Conservation (phyloP, 2,797 vertebrate genomes). For the Pitangus sulphuratus region DNA sequence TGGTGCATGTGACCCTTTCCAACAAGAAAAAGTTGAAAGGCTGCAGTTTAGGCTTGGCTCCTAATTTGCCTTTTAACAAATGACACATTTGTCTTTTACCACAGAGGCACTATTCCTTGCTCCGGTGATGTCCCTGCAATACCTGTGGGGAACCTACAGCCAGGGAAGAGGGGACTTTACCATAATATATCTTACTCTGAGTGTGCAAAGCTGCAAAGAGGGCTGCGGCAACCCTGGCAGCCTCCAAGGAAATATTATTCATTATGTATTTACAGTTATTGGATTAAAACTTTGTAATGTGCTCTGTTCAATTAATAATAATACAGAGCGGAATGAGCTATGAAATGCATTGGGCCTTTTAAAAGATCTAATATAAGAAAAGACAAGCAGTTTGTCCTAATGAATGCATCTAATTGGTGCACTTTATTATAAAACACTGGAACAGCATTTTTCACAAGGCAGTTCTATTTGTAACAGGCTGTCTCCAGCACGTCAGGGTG, state of each 20-base stretch:
- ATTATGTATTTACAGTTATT: constrained; percentile 78
- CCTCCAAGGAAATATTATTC: constrained; percentile 73
- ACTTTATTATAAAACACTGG: constrained; percentile 84
- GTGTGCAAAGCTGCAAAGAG: not conserved
- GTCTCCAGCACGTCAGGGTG: constrained; percentile 78
- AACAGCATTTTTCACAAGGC: constrained; percentile 81
- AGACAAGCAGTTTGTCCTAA: constrained; percentile 84
- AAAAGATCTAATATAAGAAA: constrained; percentile 77
- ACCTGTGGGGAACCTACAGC: not conserved
- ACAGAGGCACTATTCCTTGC: not conserved
- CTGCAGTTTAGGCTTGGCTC: not conserved
- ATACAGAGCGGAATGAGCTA: constrained; percentile 63
- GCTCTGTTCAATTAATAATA: constrained; percentile 81
- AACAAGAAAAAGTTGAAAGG: constrained; percentile 8
- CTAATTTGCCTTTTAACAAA: constrained; percentile 45
- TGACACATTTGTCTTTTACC: constrained; percentile 19
- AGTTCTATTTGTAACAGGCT: constrained; percentile 84
- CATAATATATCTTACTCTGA: constrained; percentile 9
- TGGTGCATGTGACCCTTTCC: not conserved
- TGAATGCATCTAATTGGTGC: constrained; percentile 83
- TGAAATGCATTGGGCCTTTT: constrained; percentile 75
- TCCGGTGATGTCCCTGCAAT: not conserved
- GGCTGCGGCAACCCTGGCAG: constrained; percentile 17
- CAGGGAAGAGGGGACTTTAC: not conserved
- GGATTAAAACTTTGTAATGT: constrained; percentile 75